Base-by-base conservation (phyloP, 2,888 invertebrate species). In the Sthenelais limicola region DNA sequence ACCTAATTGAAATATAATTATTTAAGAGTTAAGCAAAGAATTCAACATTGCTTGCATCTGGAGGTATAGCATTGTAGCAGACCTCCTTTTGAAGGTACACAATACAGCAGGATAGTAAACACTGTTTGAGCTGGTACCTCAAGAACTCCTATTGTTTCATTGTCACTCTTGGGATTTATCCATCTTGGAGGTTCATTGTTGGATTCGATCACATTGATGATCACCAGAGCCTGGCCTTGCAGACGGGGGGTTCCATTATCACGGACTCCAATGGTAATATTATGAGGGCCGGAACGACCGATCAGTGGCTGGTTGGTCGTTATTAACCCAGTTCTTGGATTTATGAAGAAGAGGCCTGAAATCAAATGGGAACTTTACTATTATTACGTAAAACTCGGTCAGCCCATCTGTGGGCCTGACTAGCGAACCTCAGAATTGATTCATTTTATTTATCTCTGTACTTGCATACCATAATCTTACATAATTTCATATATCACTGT, bases 81-180 rank as follows among this genome's bases (percentile, higher is more conserved):
- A n/a, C n/a, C n/a, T n/a, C n/a, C n/a, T n/a, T n/a, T n/a, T n/a
- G n/a, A n/a, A n/a, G n/a, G n/a, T n/a, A n/a, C n/a, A n/a, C n/a
- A n/a, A n/a, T n/a, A n/a, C n/a, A n/a, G n/a, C n/a, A n/a, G n/a
- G n/a, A n/a, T n/a, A n/a, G n/a, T n/a, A n/a, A n/a, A n/a, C n/a
- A n/a, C n/a, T n/a, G n/a, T n/a, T n/a, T n/a, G 18, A 15, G 9
- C 26, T 30, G 35, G 3, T 88, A 94, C 94, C 90, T 95, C 95
- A 0, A 94, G 92, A 79, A 96, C 92, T 86, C 93, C 92, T 21
- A 96, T 91, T 35, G 93, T 93, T 3, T 93, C 91, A 86, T 94
- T 93, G 0, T 92, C 91, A 0, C 91, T 86, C 0, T 93, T 91
- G 0, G 96, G 96, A 83, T 92, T 91, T n/a, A 38, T 56, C 73